phyloP scores from a whole-genome alignment of 2,797 vertebrate genomes.

The Sebastiscus tertius region DNA sequence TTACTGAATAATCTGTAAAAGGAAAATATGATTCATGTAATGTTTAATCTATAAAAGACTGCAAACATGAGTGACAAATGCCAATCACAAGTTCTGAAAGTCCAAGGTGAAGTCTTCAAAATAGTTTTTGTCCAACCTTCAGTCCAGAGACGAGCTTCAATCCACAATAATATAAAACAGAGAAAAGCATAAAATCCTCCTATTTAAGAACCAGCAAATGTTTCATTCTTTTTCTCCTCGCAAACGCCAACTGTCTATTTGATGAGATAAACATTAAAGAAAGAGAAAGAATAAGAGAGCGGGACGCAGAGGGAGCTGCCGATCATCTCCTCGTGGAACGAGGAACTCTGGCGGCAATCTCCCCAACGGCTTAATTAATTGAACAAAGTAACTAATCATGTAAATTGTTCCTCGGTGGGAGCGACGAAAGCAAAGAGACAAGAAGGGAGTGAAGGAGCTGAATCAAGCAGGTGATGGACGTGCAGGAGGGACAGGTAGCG shows the following conservation, averaged over 20 bases:
- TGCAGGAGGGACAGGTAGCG: neutral
- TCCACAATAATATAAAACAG: neutral
- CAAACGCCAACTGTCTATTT: slow-evolving; percentile 27
- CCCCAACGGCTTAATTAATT: slow-evolving; percentile 62
- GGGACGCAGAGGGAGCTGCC: slow-evolving; percentile 37
- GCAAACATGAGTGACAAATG: neutral
- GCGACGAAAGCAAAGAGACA: neutral
- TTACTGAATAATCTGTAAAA: neutral
- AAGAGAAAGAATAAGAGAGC: neutral
- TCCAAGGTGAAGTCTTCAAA: no score
- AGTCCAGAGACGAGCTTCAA: neutral
- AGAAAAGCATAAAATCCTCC: neutral
- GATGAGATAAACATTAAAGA: slow-evolving; percentile 56
- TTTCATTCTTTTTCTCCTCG: slow-evolving; percentile 3
- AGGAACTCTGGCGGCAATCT: slow-evolving; percentile 39
- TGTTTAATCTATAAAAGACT: neutral
- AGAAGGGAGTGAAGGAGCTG: neutral
- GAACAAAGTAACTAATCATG: slow-evolving; percentile 65
- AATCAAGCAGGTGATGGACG: slow-evolving; percentile 34
- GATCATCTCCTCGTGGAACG: slow-evolving; percentile 42
- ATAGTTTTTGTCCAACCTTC: neutral
- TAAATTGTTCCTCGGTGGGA: slow-evolving; percentile 43
- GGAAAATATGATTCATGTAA: neutral
- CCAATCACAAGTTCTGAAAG: neutral
- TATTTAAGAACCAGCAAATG: neutral